These are phyloP conservation scores for Antechinus stuartii DNA, from an alignment of 2,113 vertebrate genomes.

Conservation along the genomic window DNA sequence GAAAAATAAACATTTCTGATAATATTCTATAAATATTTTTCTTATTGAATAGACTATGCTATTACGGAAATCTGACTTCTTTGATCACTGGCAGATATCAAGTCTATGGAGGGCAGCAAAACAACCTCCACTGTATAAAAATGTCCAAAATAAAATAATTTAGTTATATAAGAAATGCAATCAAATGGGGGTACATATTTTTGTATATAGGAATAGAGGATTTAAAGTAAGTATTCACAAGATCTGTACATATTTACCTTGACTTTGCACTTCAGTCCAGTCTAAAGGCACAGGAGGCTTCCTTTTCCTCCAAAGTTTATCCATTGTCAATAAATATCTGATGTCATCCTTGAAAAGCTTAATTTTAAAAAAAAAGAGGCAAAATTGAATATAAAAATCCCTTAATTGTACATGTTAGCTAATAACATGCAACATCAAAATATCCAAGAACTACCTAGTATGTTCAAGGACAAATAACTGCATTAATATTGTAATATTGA, in stretches of 20 bases:
- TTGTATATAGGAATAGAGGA: background rate
- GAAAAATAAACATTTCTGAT: background rate
- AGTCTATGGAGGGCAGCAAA: background rate
- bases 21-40: background rate
- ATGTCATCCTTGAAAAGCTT: slow-evolving; percentile 99
- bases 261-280: slow-evolving; percentile 92
- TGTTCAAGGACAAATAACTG: background rate
- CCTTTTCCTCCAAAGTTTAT: slow-evolving; percentile 98
- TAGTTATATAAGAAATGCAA: background rate
- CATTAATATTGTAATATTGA: slow-evolving; percentile 1
- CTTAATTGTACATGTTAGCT: background rate
- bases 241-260: slow-evolving; percentile 83
- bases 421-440: background rate
- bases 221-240: background rate
- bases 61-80: background rate
- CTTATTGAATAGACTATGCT: background rate
- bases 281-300: slow-evolving; percentile 95
- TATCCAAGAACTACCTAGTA: background rate
- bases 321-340: slow-evolving; percentile 97
- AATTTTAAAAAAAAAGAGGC: background rate
- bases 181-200: background rate
- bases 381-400: background rate
- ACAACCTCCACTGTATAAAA: background rate
- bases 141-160: background rate
- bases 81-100: background rate